Conservation (phyloP, 1,140 invertebrate genomes). For the Mya arenaria region DNA sequence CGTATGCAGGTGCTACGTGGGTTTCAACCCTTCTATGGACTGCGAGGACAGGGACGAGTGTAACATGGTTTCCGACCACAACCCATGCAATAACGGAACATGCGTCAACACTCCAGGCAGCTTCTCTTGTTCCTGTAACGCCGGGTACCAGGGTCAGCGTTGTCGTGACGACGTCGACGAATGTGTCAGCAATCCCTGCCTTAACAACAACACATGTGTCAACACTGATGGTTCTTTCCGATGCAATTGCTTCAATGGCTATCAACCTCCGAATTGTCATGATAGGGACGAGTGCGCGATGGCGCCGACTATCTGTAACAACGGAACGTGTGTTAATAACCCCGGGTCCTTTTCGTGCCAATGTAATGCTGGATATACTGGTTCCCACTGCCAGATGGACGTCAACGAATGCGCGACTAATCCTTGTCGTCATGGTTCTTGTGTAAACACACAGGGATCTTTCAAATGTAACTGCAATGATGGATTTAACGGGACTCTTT, state of each 20-base stretch:
- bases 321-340: constrained; percentile 20
- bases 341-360: constrained; percentile 8
- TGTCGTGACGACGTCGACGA: constrained; percentile 96
- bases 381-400: constrained; percentile 55
- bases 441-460: constrained; percentile 54
- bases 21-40: too few relatives aligned
- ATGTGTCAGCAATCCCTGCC: constrained; percentile 86
- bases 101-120: constrained; percentile 75
- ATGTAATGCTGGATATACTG: constrained; percentile 40
- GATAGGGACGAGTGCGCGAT: constrained; percentile 14
- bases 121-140: constrained; percentile 92
- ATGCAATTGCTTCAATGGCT: constrained; percentile 98
- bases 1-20: too few relatives aligned
- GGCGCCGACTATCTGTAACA: too few relatives aligned
- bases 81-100: constrained; percentile 82
- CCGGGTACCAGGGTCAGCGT: constrained; percentile 90
- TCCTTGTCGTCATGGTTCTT: constrained; percentile 60
- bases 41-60: too few relatives aligned
- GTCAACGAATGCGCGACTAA: constrained; percentile 58
- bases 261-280: constrained; percentile 65
- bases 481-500: constrained; percentile 64
- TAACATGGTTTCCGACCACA: too few relatives aligned
- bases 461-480: constrained; percentile 64
- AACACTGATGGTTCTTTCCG: constrained; percentile 96
- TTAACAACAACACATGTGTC: constrained; percentile 93